A percentile compares a stretch with the other conserved stretches of the same genome.
These are phyloP conservation scores for Tipula lateralis DNA, from an alignment of 2,888 invertebrate species.

Conservation along the genomic window DNA sequence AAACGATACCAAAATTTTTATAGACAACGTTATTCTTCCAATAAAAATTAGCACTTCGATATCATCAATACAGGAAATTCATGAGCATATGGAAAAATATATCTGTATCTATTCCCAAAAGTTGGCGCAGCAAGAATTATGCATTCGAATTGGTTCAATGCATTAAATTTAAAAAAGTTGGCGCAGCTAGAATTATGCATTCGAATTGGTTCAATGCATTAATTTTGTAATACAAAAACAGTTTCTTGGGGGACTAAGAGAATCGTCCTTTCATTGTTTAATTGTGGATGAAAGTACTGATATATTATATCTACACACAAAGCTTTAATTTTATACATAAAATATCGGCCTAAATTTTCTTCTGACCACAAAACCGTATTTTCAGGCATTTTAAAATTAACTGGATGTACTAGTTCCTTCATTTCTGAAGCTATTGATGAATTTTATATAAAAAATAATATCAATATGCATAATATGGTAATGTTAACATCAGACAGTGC, in stretches of 20 bases:
- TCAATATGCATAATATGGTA: too few relatives aligned
- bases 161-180: too few relatives aligned
- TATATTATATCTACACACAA: too few relatives aligned
- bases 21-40: slow-evolving; percentile 29
- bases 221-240: slow-evolving; percentile 30
- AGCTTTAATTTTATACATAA: slow-evolving; percentile 31
- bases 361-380: neutral
- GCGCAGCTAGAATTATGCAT: too few relatives aligned
- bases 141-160: too few relatives aligned
- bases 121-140: too few relatives aligned
- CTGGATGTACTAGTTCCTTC: too few relatives aligned
- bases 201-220: slow-evolving; percentile 28
- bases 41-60: slow-evolving; percentile 26
- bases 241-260: slow-evolving; percentile 29
- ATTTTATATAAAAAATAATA: slow-evolving; percentile 25
- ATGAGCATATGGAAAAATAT: too few relatives aligned
- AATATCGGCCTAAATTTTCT: neutral
- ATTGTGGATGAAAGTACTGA: too few relatives aligned
- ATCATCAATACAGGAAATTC: neutral
- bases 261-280: too few relatives aligned
- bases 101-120: too few relatives aligned
- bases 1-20: slow-evolving; percentile 28
- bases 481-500: slow-evolving; percentile 25
- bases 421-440: slow-evolving; percentile 25
- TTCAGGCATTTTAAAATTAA: slow-evolving; percentile 9